These are phyloP conservation scores for Serilophus lunatus DNA, from an alignment of 2,113 vertebrate species.

Conservation along the genomic window DNA sequence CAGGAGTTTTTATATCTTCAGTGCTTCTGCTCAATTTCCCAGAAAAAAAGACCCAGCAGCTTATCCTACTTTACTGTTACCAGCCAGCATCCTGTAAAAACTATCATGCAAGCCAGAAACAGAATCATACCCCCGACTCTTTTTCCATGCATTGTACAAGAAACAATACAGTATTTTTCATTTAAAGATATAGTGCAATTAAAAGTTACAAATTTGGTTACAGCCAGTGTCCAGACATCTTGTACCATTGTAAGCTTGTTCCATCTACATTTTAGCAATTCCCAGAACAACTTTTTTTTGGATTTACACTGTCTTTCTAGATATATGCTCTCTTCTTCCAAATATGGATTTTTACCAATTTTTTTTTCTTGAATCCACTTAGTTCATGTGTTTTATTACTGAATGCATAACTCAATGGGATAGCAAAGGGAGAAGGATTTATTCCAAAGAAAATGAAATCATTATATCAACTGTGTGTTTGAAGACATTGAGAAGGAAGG, in stretches of 20 bases:
- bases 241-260: background rate
- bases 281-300: background rate
- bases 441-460: background rate
- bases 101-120: background rate
- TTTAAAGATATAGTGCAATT: background rate
- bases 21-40: conserved; percentile 19
- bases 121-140: background rate
- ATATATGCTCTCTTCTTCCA: background rate
- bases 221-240: background rate
- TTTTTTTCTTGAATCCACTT: background rate
- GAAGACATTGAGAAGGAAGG: background rate
- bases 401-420: background rate
- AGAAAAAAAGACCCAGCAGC: background rate
- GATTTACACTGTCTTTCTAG: background rate
- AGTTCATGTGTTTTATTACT: background rate
- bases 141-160: background rate
- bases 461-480: background rate
- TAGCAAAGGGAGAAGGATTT: background rate
- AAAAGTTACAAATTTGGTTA: background rate
- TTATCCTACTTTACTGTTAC: background rate
- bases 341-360: background rate
- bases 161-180: background rate
- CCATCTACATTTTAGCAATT: background rate
- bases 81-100: background rate
- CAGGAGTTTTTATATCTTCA: background rate